Evolutionary conservation across 2,113 vertebrate genomes (phyloP).

Genomic region (Lagenorhynchus albirostris): DNA sequence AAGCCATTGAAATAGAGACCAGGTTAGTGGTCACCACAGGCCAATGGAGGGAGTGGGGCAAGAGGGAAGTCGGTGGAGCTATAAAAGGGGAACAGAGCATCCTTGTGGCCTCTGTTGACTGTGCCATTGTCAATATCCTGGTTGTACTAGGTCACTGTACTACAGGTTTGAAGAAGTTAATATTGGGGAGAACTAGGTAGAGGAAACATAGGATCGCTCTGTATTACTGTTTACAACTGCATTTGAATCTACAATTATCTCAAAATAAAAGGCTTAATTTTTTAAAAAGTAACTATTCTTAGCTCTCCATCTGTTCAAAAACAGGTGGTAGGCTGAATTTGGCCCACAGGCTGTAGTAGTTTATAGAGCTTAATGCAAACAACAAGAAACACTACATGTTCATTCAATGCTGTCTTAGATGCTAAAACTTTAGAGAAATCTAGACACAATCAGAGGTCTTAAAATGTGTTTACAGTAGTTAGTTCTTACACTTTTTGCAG

Average conservation of each 20-base stretch:
- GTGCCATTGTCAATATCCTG: background rate
- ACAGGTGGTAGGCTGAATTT: constrained; percentile 1
- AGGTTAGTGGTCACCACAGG: background rate
- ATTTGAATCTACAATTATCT: background rate
- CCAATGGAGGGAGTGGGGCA: accelerated
- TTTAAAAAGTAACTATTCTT: background rate
- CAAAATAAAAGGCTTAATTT: constrained; percentile 20
- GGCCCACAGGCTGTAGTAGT: background rate
- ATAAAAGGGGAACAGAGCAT: background rate
- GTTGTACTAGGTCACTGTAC: background rate
- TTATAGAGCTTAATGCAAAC: constrained; percentile 29
- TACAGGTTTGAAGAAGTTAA: background rate
- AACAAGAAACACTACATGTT: background rate
- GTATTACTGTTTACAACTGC: background rate
- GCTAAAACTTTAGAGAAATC: background rate
- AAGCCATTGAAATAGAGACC: background rate
- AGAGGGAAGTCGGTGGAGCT: background rate
- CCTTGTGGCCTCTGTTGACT: background rate
- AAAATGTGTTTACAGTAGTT: background rate
- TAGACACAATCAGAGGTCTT: background rate
- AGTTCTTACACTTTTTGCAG: background rate
- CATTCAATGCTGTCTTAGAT: background rate
- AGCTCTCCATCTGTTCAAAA: constrained; percentile 9
- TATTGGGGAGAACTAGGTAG: no score
- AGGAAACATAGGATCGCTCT: background rate